phyloP scores from a whole-genome alignment of 1,140 invertebrate species.

The Polypedilum pembai region DNA sequence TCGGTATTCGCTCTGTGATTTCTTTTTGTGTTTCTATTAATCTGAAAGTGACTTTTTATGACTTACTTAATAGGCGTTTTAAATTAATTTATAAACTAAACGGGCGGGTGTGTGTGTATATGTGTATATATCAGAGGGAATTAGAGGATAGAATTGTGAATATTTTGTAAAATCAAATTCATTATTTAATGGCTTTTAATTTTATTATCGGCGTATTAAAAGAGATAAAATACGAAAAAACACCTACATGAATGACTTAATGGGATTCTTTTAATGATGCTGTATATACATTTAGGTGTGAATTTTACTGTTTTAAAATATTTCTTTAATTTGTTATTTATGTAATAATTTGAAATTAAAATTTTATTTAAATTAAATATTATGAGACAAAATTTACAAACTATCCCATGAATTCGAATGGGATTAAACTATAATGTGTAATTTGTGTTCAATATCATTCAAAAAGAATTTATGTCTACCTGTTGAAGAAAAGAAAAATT shows the following conservation, averaged over 20 bases:
- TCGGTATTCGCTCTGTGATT: constrained; percentile 9
- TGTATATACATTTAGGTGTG: too few species aligned
- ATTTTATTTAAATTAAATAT: too few species aligned
- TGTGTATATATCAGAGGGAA: background rate
- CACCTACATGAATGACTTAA: background rate
- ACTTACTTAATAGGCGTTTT: constrained; percentile 24
- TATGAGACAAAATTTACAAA: too few species aligned
- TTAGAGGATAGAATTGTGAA: background rate
- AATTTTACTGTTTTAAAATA: too few species aligned
- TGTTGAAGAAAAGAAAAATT: background rate
- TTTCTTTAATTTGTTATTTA: too few species aligned
- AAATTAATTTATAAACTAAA: constrained; percentile 22
- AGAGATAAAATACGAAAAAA: background rate
- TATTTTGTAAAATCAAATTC: constrained; percentile 26
- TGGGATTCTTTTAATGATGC: too few species aligned
- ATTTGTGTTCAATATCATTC: too few species aligned
- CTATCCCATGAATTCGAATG: too few species aligned
- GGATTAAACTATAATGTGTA: too few species aligned
- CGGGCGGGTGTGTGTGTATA: background rate
- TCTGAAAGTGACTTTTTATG: constrained; percentile 13
- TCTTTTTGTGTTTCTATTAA: background rate
- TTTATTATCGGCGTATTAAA: background rate
- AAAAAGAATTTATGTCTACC: constrained; percentile 2
- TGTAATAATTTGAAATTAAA: too few species aligned
- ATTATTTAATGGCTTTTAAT: constrained; percentile 21